phyloP scores from a whole-genome alignment of 2,888 invertebrate genomes.

The Pinctada fucata region DNA sequence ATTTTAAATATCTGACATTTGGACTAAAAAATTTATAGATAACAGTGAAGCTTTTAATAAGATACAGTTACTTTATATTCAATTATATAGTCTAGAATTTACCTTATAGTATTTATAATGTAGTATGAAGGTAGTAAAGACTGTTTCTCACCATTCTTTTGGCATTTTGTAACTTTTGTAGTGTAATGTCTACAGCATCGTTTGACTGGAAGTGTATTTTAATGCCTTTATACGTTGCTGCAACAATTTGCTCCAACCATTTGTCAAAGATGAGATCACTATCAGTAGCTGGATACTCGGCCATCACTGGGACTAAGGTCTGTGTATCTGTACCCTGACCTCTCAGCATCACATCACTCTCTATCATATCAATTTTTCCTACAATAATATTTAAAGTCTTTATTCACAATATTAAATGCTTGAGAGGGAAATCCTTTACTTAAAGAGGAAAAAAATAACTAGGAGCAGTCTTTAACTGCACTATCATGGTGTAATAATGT shows the following conservation, averaged over 20 bases:
- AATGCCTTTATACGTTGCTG: constrained; percentile 83
- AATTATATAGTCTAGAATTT: too few relatives aligned
- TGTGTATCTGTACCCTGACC: constrained; percentile 78
- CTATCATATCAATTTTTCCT: constrained; percentile 82
- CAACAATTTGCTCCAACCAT: constrained; percentile 82
- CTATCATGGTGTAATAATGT: too few relatives aligned
- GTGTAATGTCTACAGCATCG: constrained; percentile 81
- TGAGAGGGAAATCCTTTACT: too few relatives aligned
- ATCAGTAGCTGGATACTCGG: constrained; percentile 85
- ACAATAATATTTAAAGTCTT: not conserved
- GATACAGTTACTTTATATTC: too few relatives aligned
- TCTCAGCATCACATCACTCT: constrained; percentile 87
- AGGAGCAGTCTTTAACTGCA: too few relatives aligned
- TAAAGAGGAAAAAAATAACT: too few relatives aligned
- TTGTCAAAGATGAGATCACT: constrained; percentile 86
- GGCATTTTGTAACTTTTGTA: constrained; percentile 69
- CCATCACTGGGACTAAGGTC: constrained; percentile 87
- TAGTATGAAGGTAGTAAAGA: not conserved
- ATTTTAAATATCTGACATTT: too few relatives aligned
- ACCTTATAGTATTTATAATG: too few relatives aligned
- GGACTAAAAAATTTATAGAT: too few relatives aligned
- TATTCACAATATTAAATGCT: too few relatives aligned
- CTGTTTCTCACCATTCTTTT: constrained; percentile 43
- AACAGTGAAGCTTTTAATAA: too few relatives aligned
- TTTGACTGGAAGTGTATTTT: constrained; percentile 92